Evolutionary conservation across 2,888 invertebrate genomes (phyloP), one percentile per base, ranked within the genome.

Genomic region (Brassicogethes aeneus): DNA sequence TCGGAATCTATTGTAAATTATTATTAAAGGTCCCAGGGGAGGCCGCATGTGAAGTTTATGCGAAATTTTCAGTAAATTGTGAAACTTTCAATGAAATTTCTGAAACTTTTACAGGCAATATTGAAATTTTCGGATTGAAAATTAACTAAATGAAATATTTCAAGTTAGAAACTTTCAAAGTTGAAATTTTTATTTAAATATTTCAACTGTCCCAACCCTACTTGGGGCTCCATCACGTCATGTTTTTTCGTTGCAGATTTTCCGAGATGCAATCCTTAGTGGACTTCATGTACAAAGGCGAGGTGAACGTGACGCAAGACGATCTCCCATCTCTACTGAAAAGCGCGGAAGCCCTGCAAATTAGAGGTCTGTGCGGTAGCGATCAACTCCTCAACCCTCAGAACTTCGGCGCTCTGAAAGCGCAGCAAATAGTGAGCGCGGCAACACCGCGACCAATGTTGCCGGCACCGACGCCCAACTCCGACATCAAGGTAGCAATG

Each of bases 281-380:
- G 23, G 88, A 88, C 67, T 90, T 89, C 61, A 90, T 90, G 89
- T 90, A 90, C 66, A 86, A 86, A 60, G 90, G 89, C 0, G 89
- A 90, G 63, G 89, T 89, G 17, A 88, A 87, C 60, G 87, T 89
- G 0, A 85, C 86, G 2, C 88, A 89, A 56, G 86, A 88, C 41
- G 86, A 88, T 45, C 68, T 90, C 37, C 83, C 86, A 17, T 83
- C 85, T 51, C 66, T 90, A n/a, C 69, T 90, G 7, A 83, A 83
- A 58, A 86, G 87, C 1, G 90, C 90, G 0, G 88, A 89, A 59
- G 83, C 87, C 12, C 63, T 90, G 53, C 86, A 89, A 60, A 86
- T 89, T 44, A 77, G 87, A 57, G 88, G 89, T 55, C 59, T 77
- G 30, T 70, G 70, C 47, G 70, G 70, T 32, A 65, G 66, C 1